phyloP scores from a whole-genome alignment of 2,113 vertebrate species.

The Amazona vittata region DNA sequence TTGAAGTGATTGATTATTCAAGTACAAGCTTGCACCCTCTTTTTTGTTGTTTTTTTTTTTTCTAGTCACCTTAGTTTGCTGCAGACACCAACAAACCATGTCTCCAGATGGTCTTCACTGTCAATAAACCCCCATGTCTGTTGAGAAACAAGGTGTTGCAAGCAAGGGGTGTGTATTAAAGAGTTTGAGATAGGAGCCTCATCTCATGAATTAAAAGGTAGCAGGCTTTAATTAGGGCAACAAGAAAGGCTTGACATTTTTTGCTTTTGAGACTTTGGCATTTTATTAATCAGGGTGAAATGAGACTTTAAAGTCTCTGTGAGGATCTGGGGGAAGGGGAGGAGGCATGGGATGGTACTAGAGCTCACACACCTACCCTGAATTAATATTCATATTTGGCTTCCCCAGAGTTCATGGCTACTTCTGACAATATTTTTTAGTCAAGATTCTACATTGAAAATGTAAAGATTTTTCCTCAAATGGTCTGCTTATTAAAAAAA shows the following conservation, averaged over 20 bases:
- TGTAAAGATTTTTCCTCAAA: fast-evolving
- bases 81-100: background rate
- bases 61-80: background rate
- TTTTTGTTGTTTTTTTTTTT: fast-evolving
- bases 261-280: no score
- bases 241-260: background rate
- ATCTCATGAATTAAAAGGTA: background rate
- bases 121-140: background rate
- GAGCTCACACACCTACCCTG: background rate
- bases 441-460: background rate
- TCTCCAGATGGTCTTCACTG: background rate
- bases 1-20: background rate
- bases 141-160: background rate
- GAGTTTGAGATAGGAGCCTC: background rate
- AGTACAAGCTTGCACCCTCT: fast-evolving
- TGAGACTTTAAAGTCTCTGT: background rate
- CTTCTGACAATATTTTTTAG: background rate
- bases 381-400: background rate
- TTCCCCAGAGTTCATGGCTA: background rate
- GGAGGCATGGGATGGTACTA: background rate
- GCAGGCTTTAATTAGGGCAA: background rate
- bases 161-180: background rate
- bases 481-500: fast-evolving
- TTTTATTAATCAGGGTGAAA: background rate
- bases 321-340: background rate